Percentiles rank a stretch among this genome's conserved stretches.
phyloP scores from a whole-genome alignment of 1,140 invertebrate species.

The Octopus bimaculoides region DNA sequence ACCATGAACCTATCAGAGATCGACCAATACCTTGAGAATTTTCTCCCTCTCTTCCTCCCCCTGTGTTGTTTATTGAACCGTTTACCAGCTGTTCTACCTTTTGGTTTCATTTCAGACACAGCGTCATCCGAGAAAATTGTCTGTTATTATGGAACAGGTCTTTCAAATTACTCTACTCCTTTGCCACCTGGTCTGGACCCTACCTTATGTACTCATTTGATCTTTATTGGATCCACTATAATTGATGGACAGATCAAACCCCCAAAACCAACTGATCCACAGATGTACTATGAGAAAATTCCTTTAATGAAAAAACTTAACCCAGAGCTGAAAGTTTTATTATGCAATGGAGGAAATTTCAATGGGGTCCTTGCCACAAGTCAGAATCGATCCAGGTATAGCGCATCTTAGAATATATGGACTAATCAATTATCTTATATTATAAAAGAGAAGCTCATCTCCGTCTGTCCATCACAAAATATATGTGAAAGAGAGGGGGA shows the following conservation, averaged over 20 bases:
- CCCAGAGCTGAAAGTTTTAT: constrained; percentile 19
- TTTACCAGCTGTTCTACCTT: too few species aligned
- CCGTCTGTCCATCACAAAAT: too few species aligned
- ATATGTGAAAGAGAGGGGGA: too few species aligned
- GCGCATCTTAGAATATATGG: too few species aligned
- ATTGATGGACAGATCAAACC: constrained; percentile 15
- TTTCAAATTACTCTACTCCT: constrained; percentile 33
- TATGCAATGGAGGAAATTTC: constrained; percentile 20
- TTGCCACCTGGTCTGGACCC: constrained; percentile 51
- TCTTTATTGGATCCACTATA: constrained; percentile 15
- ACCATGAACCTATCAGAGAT: too few species aligned
- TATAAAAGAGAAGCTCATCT: too few species aligned
- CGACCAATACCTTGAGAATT: too few species aligned
- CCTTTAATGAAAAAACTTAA: constrained; percentile 20
- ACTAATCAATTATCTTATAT: too few species aligned
- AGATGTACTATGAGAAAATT: constrained; percentile 21
- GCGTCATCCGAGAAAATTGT: constrained; percentile 23
- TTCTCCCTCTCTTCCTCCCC: too few species aligned
- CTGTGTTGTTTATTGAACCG: too few species aligned
- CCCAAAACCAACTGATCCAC: constrained; percentile 10
- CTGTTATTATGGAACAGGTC: constrained; percentile 33
- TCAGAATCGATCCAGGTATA: constrained; percentile 18
- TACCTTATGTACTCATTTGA: constrained; percentile 29
- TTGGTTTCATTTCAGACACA: too few species aligned
- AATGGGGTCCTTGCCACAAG: constrained; percentile 5